Evolutionary conservation across 2,888 invertebrate species (phyloP), one percentile per base, ranked within the genome.

Genomic region (Apeira syringaria): DNA sequence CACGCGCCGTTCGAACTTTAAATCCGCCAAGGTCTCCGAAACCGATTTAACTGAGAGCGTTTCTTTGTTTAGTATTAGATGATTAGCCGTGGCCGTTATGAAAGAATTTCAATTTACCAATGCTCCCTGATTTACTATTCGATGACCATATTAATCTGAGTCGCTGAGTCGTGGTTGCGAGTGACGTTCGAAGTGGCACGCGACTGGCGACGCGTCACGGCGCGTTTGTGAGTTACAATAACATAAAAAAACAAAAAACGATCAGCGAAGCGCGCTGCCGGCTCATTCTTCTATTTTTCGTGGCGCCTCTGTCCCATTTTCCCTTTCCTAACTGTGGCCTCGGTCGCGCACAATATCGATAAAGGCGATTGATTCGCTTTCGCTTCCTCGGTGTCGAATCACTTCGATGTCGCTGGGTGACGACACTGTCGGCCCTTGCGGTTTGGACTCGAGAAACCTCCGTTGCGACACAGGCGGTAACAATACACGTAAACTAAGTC

Each of bases 281-380:
- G 61, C 59, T 60, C 64, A 74, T 76, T 79, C 80, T 79, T 80
- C 70, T 71, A 78, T 79, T 84, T 84, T 79, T 74, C 72, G 72
- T 67, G 70, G 68, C 56, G 64, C 65, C 72, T 76, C 68, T 68
- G 83, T 79, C 82, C 86, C 60, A 80, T 85, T 87, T 84, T 83
- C 80, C 74, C 77, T 86, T 86, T 80, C 76, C 74, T 72, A 83
- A 88, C 85, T 84, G 84, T 82, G 78, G 85, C 82, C 79, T 80
- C 81, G 78, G 83, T 86, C 85, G 87, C 87, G 87, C 84, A 77
- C 71, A 69, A 65, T 65, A 63, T 75, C 74, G 72, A 79, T 80
- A 79, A 74, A 75, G 70, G 61, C 82, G 73, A 86, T 85, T 80
- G 83, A 83, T 84, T 81, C 87, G 89, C 89, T 89, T 89, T 89